phyloP scores from a whole-genome alignment of 2,797 vertebrate species.

The Molothrus aeneus region DNA sequence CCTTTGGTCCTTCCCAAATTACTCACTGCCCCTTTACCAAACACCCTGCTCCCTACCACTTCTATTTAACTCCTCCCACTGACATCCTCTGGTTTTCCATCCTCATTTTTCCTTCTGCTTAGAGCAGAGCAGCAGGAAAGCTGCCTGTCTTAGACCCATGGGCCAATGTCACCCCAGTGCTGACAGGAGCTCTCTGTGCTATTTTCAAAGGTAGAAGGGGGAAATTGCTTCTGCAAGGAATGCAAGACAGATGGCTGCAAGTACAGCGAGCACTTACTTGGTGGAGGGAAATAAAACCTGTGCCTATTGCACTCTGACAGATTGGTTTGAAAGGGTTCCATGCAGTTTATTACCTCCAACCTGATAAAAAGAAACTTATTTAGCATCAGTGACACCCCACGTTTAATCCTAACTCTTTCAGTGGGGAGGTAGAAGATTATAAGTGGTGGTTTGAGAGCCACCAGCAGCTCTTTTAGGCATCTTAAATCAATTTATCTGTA shows the following conservation, averaged over 20 bases:
- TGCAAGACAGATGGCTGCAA: background rate
- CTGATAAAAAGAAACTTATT: conserved; percentile 11
- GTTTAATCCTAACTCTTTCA: background rate
- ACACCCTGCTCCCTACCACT: background rate
- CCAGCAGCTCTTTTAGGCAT: background rate
- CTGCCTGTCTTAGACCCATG: background rate
- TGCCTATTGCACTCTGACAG: conserved; percentile 30
- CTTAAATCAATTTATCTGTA: conserved; percentile 1
- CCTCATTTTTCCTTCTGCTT: background rate
- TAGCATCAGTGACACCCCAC: background rate
- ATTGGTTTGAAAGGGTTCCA: conserved; percentile 19
- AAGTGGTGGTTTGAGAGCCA: background rate
- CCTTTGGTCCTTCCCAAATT: background rate
- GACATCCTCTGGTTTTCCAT: background rate
- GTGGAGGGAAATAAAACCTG: conserved; percentile 33
- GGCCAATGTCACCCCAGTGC: background rate
- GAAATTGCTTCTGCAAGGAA: conserved; percentile 24
- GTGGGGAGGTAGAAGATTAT: background rate
- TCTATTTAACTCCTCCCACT: background rate
- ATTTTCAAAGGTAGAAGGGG: background rate
- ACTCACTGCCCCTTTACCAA: background rate
- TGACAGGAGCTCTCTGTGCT: background rate
- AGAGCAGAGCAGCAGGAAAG: background rate
- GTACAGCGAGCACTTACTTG: background rate
- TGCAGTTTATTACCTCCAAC: background rate